Percentiles rank a stretch among this genome's conserved stretches.
Evolutionary conservation across 2,888 invertebrate genomes (phyloP).

Genomic region (Epistrophella euchroma): DNA sequence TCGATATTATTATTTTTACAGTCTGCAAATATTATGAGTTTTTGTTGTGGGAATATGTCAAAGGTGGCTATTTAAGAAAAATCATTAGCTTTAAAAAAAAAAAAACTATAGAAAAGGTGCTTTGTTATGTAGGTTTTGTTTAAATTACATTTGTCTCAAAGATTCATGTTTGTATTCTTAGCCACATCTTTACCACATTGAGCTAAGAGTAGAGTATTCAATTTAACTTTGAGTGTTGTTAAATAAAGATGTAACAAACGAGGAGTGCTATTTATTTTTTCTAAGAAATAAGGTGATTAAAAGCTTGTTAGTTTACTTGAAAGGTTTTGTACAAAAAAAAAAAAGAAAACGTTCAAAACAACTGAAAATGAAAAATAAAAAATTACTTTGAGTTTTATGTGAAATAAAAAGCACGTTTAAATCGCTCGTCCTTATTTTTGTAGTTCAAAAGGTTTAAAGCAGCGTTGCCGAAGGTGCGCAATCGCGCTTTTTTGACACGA

Average conservation of each 20-base stretch:
- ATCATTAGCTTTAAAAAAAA: background rate
- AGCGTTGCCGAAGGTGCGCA: too few species aligned
- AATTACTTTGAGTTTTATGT: too few species aligned
- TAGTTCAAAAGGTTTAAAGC: too few species aligned
- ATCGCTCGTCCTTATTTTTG: too few species aligned
- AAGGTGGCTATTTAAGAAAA: background rate
- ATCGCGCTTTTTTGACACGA: too few species aligned
- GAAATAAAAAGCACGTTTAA: too few species aligned
- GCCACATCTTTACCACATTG: background rate
- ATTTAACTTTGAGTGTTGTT: background rate
- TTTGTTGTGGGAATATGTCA: constrained; percentile 4
- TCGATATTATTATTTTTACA: background rate
- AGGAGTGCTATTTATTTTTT: background rate
- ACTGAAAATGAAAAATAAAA: too few species aligned
- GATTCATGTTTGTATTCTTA: background rate
- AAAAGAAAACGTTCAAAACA: too few species aligned
- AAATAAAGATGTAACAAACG: background rate
- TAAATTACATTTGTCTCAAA: background rate
- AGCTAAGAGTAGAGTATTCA: background rate
- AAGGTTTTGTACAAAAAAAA: background rate
- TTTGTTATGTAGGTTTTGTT: background rate
- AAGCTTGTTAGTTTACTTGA: background rate
- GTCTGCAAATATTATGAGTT: background rate
- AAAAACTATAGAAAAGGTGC: background rate
- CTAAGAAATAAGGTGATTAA: background rate